Base-by-base conservation (phyloP, 2,888 invertebrate genomes). In the Ichneumoninae sp. region DNA sequence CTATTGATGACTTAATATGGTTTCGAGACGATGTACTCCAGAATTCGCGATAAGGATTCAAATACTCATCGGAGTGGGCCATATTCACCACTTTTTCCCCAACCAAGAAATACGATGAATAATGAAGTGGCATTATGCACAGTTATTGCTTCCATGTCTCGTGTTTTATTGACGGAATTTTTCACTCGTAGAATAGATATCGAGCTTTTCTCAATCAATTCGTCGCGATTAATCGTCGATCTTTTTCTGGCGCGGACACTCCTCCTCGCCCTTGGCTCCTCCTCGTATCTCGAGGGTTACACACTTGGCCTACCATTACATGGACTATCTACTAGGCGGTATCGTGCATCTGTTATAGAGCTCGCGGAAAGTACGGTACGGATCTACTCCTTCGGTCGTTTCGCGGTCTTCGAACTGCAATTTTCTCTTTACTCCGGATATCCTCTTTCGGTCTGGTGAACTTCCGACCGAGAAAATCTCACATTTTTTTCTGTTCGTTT, bases 261-360 rank as follows among this genome's bases (percentile, higher is more conserved):
- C 26, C 13, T 26, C 6, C 5, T 22, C 60, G 16, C 30, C 22
- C 4, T 22, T 26, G 60, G 13, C 30, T 47, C 47, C 30, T n/a
- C 22, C 47, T 74, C 47, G 74, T 62, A 62, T 54, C 22, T 54
- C 36, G 54, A 60, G 30, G 10, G 10, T 26, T 60, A 60, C 30
- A 60, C 60, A 60, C 30, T 16, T 30, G 26, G 10, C 16, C 5
- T 5, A 60, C 26, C 16, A 30, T 30, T 30, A 30, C 13, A 60
- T 30, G 60, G 5, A 13, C 30, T 30, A 30, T 19, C 26, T 60
- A 1, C 57, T 22, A 13, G 10, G 60, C 16, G n/a, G 13, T 60
- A 30, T 13, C 60, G 30, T 60, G 13, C 60, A 60, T 16, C 30
- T 30, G 60, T 60, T 60, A 60, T 60, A 60, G 30, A 22, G 13